These are phyloP conservation scores for Rhyacichthys aspro DNA, from an alignment of 2,797 vertebrate species.

Conservation along the genomic window DNA sequence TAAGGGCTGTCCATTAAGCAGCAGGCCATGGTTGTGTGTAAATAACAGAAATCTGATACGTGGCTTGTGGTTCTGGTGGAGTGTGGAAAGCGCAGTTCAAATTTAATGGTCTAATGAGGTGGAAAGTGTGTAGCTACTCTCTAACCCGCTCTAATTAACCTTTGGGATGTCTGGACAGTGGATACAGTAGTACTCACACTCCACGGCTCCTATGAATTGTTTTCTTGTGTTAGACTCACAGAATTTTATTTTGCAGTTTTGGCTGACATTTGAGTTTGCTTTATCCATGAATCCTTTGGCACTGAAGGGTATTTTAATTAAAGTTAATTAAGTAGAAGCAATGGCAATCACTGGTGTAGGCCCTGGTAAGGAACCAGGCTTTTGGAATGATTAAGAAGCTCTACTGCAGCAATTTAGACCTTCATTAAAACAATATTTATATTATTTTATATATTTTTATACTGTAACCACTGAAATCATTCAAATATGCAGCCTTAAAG, in stretches of 20 bases:
- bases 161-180: constrained; percentile 15
- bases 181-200: constrained; percentile 1
- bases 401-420: too few relatives aligned
- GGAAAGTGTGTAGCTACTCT: constrained; percentile 17
- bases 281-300: constrained; percentile 2
- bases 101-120: constrained; percentile 28
- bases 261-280: neutral
- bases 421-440: too few relatives aligned
- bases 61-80: constrained; percentile 31
- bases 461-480: too few relatives aligned
- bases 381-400: too few relatives aligned
- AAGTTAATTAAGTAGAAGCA: constrained; percentile 13
- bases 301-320: neutral
- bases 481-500: too few relatives aligned
- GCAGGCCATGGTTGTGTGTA: constrained; percentile 29
- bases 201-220: neutral
- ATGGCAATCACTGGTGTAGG: neutral
- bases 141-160: constrained; percentile 3
- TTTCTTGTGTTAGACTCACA: neutral
- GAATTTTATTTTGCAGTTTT: neutral
- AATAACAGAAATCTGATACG: constrained; percentile 37
- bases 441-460: too few relatives aligned
- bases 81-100: constrained; percentile 13
- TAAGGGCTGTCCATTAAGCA: constrained; percentile 24
- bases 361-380: too few relatives aligned